These are phyloP conservation scores for Petrolisthes cinctipes DNA, from an alignment of 2,888 invertebrate genomes.

Conservation along the genomic window DNA sequence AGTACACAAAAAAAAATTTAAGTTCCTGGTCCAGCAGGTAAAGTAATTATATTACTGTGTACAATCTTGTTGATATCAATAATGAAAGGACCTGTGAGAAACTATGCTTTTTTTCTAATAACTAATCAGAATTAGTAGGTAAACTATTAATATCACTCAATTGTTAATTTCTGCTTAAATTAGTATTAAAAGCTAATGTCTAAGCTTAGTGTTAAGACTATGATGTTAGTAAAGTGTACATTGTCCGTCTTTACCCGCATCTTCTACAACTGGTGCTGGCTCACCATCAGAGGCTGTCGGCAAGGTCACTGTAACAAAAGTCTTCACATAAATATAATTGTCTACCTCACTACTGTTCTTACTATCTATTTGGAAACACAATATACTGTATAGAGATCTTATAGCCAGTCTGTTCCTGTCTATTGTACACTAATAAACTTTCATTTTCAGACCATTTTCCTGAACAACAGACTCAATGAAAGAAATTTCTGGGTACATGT, in stretches of 20 bases:
- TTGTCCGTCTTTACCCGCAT: slow-evolving; percentile 45
- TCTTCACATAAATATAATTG: slow-evolving; percentile 36
- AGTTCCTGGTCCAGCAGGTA: neutral
- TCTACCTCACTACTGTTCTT: neutral
- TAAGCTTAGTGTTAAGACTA: slow-evolving; percentile 39
- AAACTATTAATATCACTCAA: too few species aligned
- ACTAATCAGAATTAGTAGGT: slow-evolving; percentile 14
- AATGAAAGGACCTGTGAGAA: neutral
- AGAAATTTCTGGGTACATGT: too few species aligned
- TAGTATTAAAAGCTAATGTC: neutral
- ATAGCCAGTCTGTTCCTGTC: too few species aligned
- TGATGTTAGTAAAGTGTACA: slow-evolving; percentile 49
- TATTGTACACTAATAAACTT: too few species aligned
- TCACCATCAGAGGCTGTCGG: slow-evolving; percentile 65
- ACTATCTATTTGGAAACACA: too few species aligned
- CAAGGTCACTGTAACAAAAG: slow-evolving; percentile 66
- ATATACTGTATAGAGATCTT: too few species aligned
- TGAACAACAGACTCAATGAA: too few species aligned
- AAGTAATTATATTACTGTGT: neutral
- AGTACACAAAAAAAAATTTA: neutral
- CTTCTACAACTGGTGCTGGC: slow-evolving; percentile 45
- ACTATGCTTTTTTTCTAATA: neutral
- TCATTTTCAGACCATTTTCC: too few species aligned
- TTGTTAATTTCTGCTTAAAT: neutral
- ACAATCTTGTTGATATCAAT: neutral